Evolutionary conservation across 2,888 invertebrate genomes (phyloP).

Genomic region (Scaptodrosophila latifasciaeformis): DNA sequence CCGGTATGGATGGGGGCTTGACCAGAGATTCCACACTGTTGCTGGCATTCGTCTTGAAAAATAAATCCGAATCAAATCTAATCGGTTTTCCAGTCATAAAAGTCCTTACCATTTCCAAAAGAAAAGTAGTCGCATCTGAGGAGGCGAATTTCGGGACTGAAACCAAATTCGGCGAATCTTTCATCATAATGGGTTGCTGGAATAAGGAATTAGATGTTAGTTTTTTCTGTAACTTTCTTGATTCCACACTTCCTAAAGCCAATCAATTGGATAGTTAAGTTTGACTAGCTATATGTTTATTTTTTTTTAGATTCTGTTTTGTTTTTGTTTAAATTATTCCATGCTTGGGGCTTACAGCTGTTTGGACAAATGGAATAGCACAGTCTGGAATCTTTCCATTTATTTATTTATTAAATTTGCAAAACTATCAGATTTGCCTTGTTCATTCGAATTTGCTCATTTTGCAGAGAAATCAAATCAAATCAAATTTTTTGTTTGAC

Average conservation of each 20-base stretch:
- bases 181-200: slow-evolving; percentile 24
- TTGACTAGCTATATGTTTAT: slow-evolving; percentile 2
- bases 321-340: slow-evolving; percentile 9
- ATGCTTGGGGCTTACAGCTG: too few relatives aligned
- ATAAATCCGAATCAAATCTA: background rate
- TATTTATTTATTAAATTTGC: too few relatives aligned
- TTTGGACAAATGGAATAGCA: slow-evolving; percentile 25
- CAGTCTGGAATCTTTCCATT: background rate
- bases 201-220: background rate
- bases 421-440: too few relatives aligned
- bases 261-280: background rate
- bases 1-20: slow-evolving; percentile 5
- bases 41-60: too few relatives aligned
- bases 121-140: slow-evolving; percentile 18
- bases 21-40: slow-evolving; percentile 18
- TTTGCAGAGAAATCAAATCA: too few relatives aligned
- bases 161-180: slow-evolving; percentile 16
- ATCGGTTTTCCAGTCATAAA: background rate
- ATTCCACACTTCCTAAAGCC: too few relatives aligned
- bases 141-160: slow-evolving; percentile 17
- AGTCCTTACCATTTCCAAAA: slow-evolving; percentile 5
- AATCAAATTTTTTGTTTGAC: too few relatives aligned
- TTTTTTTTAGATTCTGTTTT: background rate
- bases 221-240: too few relatives aligned
- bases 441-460: too few relatives aligned